phyloP scores from a whole-genome alignment of 2,888 invertebrate genomes.

The Tricholauxania praeusta region DNA sequence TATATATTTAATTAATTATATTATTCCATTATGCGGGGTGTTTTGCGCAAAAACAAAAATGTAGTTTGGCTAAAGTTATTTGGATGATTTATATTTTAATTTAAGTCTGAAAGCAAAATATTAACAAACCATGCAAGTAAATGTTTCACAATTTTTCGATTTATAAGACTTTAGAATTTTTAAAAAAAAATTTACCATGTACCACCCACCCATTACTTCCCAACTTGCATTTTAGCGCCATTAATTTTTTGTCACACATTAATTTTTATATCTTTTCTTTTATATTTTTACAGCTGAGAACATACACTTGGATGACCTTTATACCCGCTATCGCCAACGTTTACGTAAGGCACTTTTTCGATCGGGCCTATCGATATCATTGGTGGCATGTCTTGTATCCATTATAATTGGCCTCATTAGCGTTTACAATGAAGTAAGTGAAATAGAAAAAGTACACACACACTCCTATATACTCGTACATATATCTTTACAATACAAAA shows the following conservation, averaged over 20 bases:
- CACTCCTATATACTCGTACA: background rate
- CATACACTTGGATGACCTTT: conserved; percentile 67
- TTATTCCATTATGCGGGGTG: background rate
- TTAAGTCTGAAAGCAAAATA: too few species aligned
- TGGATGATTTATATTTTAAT: too few species aligned
- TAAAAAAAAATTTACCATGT: too few species aligned
- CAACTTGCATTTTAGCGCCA: background rate
- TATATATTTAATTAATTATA: conserved; percentile 6
- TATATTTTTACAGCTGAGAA: conserved; percentile 62
- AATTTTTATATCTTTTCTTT: conserved; percentile 32
- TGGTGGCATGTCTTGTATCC: conserved; percentile 65
- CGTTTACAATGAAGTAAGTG: conserved; percentile 59
- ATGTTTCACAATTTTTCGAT: too few species aligned
- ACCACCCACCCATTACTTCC: too few species aligned
- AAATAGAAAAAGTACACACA: background rate
- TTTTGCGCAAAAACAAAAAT: too few species aligned
- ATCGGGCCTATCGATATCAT: conserved; percentile 65
- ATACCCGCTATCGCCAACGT: conserved; percentile 68
- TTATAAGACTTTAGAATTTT: too few species aligned
- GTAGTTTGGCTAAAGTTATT: too few species aligned
- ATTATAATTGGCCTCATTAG: conserved; percentile 61
- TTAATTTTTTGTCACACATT: conserved; percentile 27
- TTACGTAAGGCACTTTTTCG: conserved; percentile 67
- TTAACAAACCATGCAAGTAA: too few species aligned
- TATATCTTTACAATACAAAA: conserved; percentile 2